Percentiles rank a stretch among this genome's conserved stretches.
Evolutionary conservation across 1,140 invertebrate genomes (phyloP).

Genomic region (Paramacrobiotus metropolitanus): DNA sequence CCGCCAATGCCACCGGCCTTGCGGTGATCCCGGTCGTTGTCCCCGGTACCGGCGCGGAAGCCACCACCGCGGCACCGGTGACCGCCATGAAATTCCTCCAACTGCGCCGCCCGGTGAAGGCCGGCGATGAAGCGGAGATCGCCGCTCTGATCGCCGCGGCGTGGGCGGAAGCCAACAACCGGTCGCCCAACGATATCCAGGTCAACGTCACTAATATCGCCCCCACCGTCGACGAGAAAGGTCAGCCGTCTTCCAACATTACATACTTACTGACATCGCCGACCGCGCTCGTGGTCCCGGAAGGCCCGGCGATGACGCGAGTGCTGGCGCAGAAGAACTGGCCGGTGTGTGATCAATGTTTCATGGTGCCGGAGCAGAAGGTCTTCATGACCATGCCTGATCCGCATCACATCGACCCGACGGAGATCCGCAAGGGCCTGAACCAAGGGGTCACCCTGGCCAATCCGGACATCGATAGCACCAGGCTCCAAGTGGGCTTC

Average conservation of each 20-base stretch:
- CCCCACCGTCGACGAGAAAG: not conserved
- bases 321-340: not conserved
- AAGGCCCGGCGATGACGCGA: not conserved
- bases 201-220: not conserved
- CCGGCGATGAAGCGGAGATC: not conserved
- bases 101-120: not conserved
- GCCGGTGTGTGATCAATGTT: not conserved
- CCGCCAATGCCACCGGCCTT: too few species aligned
- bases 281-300: not conserved
- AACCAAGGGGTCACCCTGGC: not conserved
- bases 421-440: not conserved
- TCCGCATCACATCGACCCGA: not conserved
- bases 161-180: not conserved
- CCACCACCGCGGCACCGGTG: not conserved
- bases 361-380: not conserved
- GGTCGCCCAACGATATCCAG: not conserved
- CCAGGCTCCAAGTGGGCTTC: not conserved
- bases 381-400: not conserved
- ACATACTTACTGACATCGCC: not conserved
- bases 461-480: not conserved
- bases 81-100: not conserved
- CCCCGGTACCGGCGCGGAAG: not conserved
- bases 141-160: not conserved
- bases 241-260: not conserved
- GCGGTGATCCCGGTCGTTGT: too few species aligned